Percentiles rank a stretch among this genome's conserved stretches.
phyloP scores from a whole-genome alignment of 2,888 invertebrate species.

The Oxyscelio sp. region DNA sequence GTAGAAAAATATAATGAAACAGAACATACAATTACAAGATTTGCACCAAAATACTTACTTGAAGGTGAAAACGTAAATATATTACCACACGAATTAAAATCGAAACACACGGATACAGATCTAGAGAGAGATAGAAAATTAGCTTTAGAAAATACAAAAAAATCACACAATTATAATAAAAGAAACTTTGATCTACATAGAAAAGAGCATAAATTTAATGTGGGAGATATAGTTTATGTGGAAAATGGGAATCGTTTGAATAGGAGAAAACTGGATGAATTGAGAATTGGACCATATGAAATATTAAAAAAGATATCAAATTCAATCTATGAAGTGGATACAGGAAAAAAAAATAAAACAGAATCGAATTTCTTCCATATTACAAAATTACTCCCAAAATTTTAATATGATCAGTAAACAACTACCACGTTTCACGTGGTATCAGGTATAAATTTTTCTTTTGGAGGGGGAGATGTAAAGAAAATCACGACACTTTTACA shows the following conservation, averaged over 20 bases:
- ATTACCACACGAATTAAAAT: too few relatives aligned
- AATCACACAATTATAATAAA: constrained; percentile 81
- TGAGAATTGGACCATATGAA: constrained; percentile 77
- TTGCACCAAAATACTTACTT: constrained; percentile 79
- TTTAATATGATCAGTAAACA: background rate
- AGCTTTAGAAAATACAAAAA: too few relatives aligned
- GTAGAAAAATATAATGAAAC: constrained; percentile 80
- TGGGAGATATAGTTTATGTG: constrained; percentile 81
- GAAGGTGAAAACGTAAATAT: too few relatives aligned
- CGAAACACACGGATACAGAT: too few relatives aligned
- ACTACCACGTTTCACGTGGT: too few relatives aligned
- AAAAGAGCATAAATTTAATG: constrained; percentile 78
- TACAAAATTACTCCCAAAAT: constrained; percentile 78
- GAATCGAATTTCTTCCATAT: constrained; percentile 63
- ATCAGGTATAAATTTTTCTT: too few relatives aligned
- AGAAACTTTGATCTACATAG: constrained; percentile 77
- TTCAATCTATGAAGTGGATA: constrained; percentile 75
- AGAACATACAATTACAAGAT: constrained; percentile 78
- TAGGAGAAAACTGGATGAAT: constrained; percentile 80
- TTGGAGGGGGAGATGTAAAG: constrained; percentile 34
- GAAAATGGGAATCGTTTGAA: constrained; percentile 82
- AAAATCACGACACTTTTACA: constrained; percentile 30
- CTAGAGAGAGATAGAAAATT: too few relatives aligned
- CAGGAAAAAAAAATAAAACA: constrained; percentile 57
- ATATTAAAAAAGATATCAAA: constrained; percentile 77